Conservation (phyloP, 2,113 vertebrate genomes). For the Eptesicus fuscus region DNA sequence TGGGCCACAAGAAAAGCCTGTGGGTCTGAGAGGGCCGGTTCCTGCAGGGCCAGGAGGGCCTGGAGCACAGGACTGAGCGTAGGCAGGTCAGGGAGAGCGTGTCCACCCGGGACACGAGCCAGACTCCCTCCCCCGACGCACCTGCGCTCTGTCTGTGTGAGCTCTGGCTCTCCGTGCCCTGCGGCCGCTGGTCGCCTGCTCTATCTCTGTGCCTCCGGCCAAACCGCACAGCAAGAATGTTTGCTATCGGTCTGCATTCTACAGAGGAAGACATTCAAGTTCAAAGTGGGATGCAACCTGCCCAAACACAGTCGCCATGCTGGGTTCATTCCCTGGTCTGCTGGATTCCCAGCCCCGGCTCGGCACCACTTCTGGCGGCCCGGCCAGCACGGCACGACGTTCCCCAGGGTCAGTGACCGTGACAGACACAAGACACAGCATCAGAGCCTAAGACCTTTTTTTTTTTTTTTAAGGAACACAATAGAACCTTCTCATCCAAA, state of each 20-base stretch:
- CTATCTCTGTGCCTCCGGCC: neutral
- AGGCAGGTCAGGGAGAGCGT: neutral
- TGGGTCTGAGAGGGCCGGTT: neutral
- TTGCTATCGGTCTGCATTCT: neutral
- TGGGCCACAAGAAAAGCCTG: neutral
- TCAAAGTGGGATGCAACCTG: neutral
- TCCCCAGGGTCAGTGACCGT: neutral
- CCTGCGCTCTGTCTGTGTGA: neutral
- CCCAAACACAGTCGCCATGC: neutral
- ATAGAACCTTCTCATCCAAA: neutral
- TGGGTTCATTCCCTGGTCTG: neutral
- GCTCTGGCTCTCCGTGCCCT: neutral
- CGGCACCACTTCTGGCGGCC: neutral
- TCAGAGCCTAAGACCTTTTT: neutral
- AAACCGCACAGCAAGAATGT: neutral
- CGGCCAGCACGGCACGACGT: neutral
- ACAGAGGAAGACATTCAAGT: neutral
- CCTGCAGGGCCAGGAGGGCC: neutral
- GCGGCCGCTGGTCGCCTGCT: neutral
- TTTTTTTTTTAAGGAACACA: neutral
- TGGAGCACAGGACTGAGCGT: too few species aligned
- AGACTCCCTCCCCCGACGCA: neutral
- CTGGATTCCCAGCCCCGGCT: neutral
- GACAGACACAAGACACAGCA: neutral
- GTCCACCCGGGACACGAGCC: fast-evolving